A percentile compares a stretch with the other conserved stretches of the same genome.
These are phyloP conservation scores for Mus caroli DNA, from an alignment of 2,797 vertebrate species.

Conservation along the genomic window DNA sequence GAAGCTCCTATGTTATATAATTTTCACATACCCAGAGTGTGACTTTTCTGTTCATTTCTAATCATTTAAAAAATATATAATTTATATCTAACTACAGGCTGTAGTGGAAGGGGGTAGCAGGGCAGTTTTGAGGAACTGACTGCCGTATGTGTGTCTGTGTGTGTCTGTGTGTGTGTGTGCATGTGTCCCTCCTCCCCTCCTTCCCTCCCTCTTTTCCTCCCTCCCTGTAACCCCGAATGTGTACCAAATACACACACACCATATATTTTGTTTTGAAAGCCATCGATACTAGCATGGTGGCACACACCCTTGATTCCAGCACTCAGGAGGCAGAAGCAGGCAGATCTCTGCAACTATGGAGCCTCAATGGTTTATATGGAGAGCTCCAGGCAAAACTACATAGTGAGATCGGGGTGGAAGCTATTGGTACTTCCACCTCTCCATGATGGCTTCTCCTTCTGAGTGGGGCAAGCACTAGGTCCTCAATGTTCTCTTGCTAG, in stretches of 20 bases:
- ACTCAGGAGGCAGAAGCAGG: not conserved
- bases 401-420: not conserved
- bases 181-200: too few relatives aligned
- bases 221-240: not conserved
- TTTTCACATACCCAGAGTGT: slow-evolving; percentile 16
- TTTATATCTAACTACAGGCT: slow-evolving; percentile 4
- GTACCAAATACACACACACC: not conserved
- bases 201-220: accelerated
- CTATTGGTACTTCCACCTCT: slow-evolving; percentile 31
- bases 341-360: not conserved
- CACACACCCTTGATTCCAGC: not conserved
- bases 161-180: too few relatives aligned
- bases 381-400: not conserved
- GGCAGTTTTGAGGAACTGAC: not conserved
- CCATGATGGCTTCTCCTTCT: slow-evolving; percentile 56
- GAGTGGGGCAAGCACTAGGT: not conserved
- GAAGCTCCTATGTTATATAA: slow-evolving; percentile 42
- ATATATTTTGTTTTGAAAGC: slow-evolving; percentile 14
- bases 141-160: not conserved
- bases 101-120: slow-evolving; percentile 9
- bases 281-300: not conserved
- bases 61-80: slow-evolving; percentile 42
- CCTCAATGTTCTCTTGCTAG: not conserved
- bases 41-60: slow-evolving; percentile 51
- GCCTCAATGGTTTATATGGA: not conserved